These are phyloP conservation scores for Nematostella vectensis DNA, from an alignment of 92 coral and sea anemone species.

Conservation along the genomic window DNA sequence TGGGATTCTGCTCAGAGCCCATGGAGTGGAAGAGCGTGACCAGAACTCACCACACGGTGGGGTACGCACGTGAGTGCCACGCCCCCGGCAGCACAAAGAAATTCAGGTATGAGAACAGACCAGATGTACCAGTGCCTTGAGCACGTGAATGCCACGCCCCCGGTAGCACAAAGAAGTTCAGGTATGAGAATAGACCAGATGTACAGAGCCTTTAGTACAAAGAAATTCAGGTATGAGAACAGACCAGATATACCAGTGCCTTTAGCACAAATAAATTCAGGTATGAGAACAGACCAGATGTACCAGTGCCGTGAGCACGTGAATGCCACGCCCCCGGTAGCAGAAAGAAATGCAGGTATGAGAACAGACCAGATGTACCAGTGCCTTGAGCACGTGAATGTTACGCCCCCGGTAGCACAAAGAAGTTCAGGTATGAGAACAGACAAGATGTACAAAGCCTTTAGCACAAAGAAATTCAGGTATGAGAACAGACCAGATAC, in stretches of 20 bases:
- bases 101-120: slow-evolving; percentile 80
- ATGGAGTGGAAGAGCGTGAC: slow-evolving; percentile 74
- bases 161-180: slow-evolving; percentile 51
- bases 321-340: slow-evolving; percentile 54
- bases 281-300: slow-evolving; percentile 51
- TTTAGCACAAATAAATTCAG: too few relatives aligned
- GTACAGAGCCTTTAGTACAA: slow-evolving; percentile 38
- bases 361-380: too few relatives aligned
- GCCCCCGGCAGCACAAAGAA: slow-evolving; percentile 34
- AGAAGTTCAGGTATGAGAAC: slow-evolving; percentile 73
- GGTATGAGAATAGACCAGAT: too few relatives aligned
- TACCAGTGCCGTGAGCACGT: slow-evolving; percentile 45
- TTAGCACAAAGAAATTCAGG: slow-evolving; percentile 66
- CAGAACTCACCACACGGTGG: slow-evolving; percentile 52
- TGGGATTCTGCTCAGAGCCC: slow-evolving; percentile 72
- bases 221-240: slow-evolving; percentile 73
- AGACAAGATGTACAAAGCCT: too few relatives aligned
- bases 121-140: slow-evolving; percentile 43
- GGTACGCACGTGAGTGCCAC: slow-evolving; percentile 65
- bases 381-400: slow-evolving; percentile 58
- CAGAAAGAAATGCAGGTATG: slow-evolving; percentile 71
- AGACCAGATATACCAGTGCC: too few relatives aligned
- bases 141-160: slow-evolving; percentile 55
- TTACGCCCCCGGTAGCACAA: slow-evolving; percentile 31
- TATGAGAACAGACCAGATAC: too few relatives aligned